Conservation (phyloP, 2,797 vertebrate genomes). For the Acanthis flammea region DNA sequence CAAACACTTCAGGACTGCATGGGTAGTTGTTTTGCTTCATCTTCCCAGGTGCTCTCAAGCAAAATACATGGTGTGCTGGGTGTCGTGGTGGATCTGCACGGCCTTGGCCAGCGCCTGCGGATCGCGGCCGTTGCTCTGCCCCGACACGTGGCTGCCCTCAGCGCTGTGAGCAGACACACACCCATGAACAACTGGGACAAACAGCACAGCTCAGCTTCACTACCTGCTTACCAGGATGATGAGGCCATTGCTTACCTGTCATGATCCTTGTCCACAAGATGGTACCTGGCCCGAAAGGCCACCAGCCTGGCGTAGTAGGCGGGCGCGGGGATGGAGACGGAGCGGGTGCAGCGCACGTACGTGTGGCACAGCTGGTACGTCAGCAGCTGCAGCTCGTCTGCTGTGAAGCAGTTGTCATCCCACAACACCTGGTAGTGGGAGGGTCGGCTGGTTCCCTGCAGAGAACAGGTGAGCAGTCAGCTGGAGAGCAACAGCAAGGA, state of each 20-base stretch:
- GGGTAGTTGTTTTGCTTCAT: constrained; percentile 46
- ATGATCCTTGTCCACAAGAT: constrained; percentile 98
- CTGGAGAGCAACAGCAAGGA: not conserved
- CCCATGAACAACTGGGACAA: not conserved
- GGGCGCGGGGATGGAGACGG: constrained; percentile 96
- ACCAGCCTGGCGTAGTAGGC: constrained; percentile 97
- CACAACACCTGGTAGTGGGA: constrained; percentile 98
- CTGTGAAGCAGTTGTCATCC: constrained; percentile 99
- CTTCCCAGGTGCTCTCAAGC: constrained; percentile 82
- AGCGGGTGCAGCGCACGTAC: constrained; percentile 95
- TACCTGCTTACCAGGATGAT: accelerated
- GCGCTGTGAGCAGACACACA: constrained; percentile 78
- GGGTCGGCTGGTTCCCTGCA: constrained; percentile 97
- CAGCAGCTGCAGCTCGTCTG: constrained; percentile 94
- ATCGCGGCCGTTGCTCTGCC: constrained; percentile 97
- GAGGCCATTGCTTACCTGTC: constrained; percentile 84
- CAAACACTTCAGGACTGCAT: constrained; percentile 65
- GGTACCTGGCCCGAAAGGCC: constrained; percentile 95
- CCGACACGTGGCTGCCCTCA: constrained; percentile 98
- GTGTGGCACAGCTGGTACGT: constrained; percentile 99
- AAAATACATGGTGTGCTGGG: constrained; percentile 99
- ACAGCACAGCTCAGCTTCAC: not conserved
- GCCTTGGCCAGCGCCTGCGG: constrained; percentile 97
- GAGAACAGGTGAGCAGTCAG: not conserved
- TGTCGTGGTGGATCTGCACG: constrained; percentile 99